These are phyloP conservation scores for Malurus splendens DNA, from an alignment of 2,797 vertebrate species.

Conservation along the genomic window DNA sequence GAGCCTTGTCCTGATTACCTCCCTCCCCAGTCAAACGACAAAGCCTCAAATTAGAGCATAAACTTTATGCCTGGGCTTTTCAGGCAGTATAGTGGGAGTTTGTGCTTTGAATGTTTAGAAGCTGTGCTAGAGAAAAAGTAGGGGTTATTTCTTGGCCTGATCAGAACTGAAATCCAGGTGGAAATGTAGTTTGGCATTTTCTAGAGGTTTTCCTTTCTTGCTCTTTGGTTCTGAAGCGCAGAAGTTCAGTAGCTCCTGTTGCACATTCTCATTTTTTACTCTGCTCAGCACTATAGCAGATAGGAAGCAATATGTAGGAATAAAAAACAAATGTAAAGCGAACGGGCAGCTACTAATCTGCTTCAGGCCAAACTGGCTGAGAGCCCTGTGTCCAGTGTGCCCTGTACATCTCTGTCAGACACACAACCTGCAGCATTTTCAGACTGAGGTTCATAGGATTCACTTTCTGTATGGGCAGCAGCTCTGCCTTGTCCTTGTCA, in stretches of 20 bases:
- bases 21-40: not conserved
- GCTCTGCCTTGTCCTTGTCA: not conserved
- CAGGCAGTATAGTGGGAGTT: not conserved
- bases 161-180: not conserved
- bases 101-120: not conserved
- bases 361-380: not conserved
- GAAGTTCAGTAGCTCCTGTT: not conserved
- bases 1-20: conserved; percentile 15
- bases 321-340: not conserved
- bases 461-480: not conserved
- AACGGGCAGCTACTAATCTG: not conserved
- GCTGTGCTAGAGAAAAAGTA: accelerated
- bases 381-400: not conserved
- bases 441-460: not conserved
- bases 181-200: not conserved
- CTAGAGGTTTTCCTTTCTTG: not conserved
- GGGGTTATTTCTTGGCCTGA: not conserved
- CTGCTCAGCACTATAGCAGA: not conserved
- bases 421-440: accelerated
- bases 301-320: not conserved
- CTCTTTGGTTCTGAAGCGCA: not conserved
- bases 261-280: not conserved
- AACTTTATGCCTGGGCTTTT: not conserved
- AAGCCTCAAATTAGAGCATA: conserved; percentile 34
- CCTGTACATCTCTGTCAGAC: accelerated